These are phyloP conservation scores for Limenitis arthemis DNA, from an alignment of 2,888 invertebrate genomes.

Conservation along the genomic window DNA sequence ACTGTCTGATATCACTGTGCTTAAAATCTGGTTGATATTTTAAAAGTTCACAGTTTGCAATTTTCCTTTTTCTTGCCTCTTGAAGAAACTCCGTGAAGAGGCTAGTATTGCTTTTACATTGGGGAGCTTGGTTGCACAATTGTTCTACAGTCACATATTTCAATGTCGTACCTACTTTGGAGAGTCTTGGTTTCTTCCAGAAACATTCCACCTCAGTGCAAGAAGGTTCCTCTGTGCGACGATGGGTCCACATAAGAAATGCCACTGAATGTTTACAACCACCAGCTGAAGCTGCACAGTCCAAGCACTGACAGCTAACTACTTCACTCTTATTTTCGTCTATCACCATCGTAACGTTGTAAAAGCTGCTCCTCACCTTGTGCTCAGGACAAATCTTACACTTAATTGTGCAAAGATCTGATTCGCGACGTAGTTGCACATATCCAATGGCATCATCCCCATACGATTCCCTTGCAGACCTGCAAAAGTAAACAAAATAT, in stretches of 20 bases:
- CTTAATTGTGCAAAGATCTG: constrained; percentile 26
- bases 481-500: no score
- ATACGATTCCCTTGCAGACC: constrained; percentile 25
- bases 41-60: not conserved
- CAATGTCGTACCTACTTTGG: no score
- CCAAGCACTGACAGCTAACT: constrained; percentile 22
- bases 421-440: constrained; percentile 27
- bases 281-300: constrained; percentile 19
- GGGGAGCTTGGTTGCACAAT: no score
- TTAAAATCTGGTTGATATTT: not conserved
- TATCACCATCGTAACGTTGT: constrained; percentile 23
- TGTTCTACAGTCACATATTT: no score
- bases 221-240: no score
- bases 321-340: constrained; percentile 26
- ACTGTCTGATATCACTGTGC: not conserved
- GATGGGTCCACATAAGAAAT: no score
- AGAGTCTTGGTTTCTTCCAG: no score
- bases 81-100: no score
- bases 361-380: no score
- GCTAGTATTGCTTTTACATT: no score
- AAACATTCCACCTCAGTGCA: no score
- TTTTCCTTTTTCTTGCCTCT: not conserved
- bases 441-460: constrained; percentile 30
- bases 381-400: constrained; percentile 31
- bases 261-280: no score